Evolutionary conservation across 2,797 vertebrate genomes (phyloP), one percentile per base, ranked within the genome.

Genomic region (Ctenopoma kingsleyae): DNA sequence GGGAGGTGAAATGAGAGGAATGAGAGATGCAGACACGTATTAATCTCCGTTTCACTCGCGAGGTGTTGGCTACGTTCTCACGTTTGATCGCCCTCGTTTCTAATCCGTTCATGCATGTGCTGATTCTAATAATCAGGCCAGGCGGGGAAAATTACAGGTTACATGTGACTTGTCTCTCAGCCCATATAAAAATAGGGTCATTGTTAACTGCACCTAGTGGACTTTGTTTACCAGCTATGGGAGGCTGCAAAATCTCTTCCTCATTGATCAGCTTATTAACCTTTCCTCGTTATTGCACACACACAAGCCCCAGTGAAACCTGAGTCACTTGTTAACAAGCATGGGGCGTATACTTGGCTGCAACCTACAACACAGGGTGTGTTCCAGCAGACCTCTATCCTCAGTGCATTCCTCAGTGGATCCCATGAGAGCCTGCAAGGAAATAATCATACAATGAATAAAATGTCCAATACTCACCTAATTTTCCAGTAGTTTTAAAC

Each of bases 191-290:
- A 71, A 59, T 5, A 8, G 30, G 78, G 74, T 79, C 72, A 58
- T 40, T 1, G 66, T 74, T 81, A 63, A 54, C 47, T 35, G 63
- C n/a, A 1, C 25, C 66, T 46, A 63, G 58, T 22, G 7, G 55
- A 56, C 23, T 71, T 64, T 44, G 67, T 87, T 86, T 78, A 72
- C 71, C 70, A 17, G 64, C 59, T 1, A 9, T 3, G 23, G 51
- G 32, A 51, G 68, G 63, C 36, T 32, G 32, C 48, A 17, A 69
- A 38, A 46, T 74, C 61, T 67, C 82, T 22, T 70, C 72, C 60
- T 66, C 81, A 90, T 91, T 84, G 90, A 93, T 88, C 60, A 69
- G 57, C 83, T 91, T 81, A 85, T 92, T 90, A 92, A 88, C 87
- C 82, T 84, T 85, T 84, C 76, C 80, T 79, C 41, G 13, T 85